Conservation (phyloP, 2,888 invertebrate species). For the Dusona sp. region DNA sequence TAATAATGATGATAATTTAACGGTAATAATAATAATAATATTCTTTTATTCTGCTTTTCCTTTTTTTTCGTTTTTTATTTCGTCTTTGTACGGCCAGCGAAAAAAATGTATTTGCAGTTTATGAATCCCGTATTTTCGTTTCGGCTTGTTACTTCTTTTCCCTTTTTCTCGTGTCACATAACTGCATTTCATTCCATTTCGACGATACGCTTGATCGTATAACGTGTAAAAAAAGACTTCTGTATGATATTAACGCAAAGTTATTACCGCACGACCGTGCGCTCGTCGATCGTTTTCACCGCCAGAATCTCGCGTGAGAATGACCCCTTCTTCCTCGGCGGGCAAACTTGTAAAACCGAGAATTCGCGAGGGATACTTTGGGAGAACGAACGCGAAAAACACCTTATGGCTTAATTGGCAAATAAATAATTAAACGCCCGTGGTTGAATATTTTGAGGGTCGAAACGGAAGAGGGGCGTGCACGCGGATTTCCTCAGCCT, state of each 20-base stretch:
- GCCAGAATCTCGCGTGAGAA: conserved; percentile 18
- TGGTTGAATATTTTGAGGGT: conserved; percentile 36
- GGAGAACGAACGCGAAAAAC: conserved; percentile 13
- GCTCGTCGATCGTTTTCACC: not conserved
- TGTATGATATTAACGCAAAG: conserved; percentile 32
- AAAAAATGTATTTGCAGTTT: not conserved
- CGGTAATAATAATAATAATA: not conserved
- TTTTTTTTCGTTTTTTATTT: not conserved
- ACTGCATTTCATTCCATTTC: conserved; percentile 10
- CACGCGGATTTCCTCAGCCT: conserved; percentile 1
- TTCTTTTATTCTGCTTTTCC: not conserved
- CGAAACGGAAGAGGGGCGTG: conserved; percentile 1
- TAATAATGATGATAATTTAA: no score
- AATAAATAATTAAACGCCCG: conserved; percentile 56
- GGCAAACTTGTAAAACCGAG: not conserved
- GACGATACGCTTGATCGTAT: conserved; percentile 22
- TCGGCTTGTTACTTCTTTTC: not conserved
- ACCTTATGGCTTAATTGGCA: conserved; percentile 59
- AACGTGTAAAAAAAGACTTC: not conserved
- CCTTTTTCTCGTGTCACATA: not conserved
- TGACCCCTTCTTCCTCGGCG: not conserved
- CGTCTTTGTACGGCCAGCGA: not conserved
- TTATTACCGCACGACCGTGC: conserved; percentile 19
- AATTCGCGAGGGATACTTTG: not conserved
- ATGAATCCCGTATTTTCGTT: not conserved